Evolutionary conservation across 2,113 vertebrate genomes (phyloP).

Genomic region (Ctenomys sociabilis): DNA sequence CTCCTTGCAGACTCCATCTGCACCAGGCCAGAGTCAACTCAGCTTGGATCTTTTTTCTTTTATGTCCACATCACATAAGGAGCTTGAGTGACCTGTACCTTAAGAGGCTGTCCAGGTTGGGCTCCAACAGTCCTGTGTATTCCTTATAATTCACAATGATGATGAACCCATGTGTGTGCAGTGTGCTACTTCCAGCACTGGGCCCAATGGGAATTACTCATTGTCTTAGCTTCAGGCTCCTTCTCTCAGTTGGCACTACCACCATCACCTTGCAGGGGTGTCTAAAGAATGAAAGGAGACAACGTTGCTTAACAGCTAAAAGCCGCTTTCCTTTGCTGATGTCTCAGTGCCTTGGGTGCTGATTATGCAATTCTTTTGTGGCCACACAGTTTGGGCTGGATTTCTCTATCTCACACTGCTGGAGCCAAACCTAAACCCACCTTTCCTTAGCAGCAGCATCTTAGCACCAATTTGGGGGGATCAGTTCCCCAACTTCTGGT

Average conservation of each 20-base stretch:
- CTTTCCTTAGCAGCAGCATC: rapidly evolving
- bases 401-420: not conserved
- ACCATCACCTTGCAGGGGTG: too few species aligned
- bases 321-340: not conserved
- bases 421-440: not conserved
- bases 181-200: not conserved
- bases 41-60: not conserved
- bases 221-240: not conserved
- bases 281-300: not conserved
- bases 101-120: not conserved
- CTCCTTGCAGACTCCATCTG: too few species aligned
- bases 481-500: not conserved
- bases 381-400: rapidly evolving
- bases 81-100: not conserved
- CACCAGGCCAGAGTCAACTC: not conserved
- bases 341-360: rapidly evolving
- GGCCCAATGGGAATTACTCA: rapidly evolving
- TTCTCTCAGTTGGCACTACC: not conserved
- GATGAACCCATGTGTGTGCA: not conserved
- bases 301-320: not conserved
- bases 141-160: not conserved
- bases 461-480: rapidly evolving
- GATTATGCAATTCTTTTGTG: not conserved
- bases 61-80: not conserved
- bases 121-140: rapidly evolving